Percentiles rank a stretch among this genome's conserved stretches.
Evolutionary conservation across 2,797 vertebrate species (phyloP).

Genomic region (Picus viridis): DNA sequence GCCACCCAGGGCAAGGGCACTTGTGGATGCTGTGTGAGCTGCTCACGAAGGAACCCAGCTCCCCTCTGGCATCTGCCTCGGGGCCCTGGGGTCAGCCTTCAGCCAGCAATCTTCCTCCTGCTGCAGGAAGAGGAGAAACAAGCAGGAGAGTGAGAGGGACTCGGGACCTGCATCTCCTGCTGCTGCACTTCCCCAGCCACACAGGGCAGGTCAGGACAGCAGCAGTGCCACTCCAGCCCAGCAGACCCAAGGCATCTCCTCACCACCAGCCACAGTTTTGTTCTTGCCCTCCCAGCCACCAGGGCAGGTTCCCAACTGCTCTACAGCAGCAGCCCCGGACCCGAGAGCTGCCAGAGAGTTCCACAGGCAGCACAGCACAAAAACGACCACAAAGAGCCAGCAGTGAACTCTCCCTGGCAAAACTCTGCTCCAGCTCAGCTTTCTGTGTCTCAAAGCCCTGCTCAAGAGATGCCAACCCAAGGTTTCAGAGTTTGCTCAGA

Average conservation of each 20-base stretch:
- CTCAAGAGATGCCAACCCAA: background rate
- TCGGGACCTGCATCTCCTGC: rapidly evolving
- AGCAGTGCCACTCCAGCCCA: background rate
- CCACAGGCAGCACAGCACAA: background rate
- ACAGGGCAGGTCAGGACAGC: background rate
- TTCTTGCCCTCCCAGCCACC: background rate
- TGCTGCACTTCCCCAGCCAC: background rate
- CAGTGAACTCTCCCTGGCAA: rapidly evolving
- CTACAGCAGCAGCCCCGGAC: background rate
- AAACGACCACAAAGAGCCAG: background rate
- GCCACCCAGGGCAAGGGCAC: background rate
- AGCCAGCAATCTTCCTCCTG: slow-evolving; percentile 16
- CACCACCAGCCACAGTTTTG: background rate
- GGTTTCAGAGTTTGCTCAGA: background rate
- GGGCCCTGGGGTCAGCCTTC: background rate
- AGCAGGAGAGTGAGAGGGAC: background rate
- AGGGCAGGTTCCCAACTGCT: background rate
- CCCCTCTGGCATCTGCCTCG: background rate
- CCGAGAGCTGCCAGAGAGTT: background rate
- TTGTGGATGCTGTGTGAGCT: background rate
- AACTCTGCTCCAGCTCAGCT: background rate
- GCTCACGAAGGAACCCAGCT: slow-evolving; percentile 12
- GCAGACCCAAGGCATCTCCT: background rate
- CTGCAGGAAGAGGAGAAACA: background rate
- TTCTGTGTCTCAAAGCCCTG: background rate